phyloP scores from a whole-genome alignment of 2,113 vertebrate genomes.

The Antidorcas marsupialis region DNA sequence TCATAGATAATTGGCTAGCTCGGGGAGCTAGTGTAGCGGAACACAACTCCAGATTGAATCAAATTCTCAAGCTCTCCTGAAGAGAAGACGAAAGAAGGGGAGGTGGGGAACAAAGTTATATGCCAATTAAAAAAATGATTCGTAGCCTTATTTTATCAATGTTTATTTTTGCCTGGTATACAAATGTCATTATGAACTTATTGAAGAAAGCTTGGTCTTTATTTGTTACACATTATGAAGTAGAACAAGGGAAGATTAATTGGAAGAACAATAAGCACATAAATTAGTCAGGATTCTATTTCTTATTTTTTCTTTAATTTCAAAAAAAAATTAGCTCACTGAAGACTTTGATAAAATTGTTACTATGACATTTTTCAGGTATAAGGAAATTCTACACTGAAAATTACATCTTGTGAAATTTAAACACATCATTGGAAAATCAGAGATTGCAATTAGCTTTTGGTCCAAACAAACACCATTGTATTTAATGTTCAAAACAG shows the following conservation, averaged over 20 bases:
- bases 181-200: neutral
- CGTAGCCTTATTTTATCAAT: neutral
- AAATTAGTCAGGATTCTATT: neutral
- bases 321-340: neutral
- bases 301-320: neutral
- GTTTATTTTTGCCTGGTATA: neutral
- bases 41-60: conserved; percentile 64
- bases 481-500: neutral
- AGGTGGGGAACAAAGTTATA: neutral
- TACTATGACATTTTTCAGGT: neutral
- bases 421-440: neutral
- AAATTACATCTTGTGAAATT: neutral
- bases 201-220: neutral
- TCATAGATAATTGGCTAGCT: conserved; percentile 68
- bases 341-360: neutral
- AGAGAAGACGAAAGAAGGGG: neutral
- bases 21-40: conserved; percentile 47
- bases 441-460: neutral
- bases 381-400: neutral
- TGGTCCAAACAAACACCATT: neutral
- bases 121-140: neutral
- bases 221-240: neutral
- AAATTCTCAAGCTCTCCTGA: conserved; percentile 37
- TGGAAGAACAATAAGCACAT: neutral
- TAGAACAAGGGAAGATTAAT: neutral